phyloP scores from a whole-genome alignment of 2,888 invertebrate species.

The Eupithecia pulchellata region DNA sequence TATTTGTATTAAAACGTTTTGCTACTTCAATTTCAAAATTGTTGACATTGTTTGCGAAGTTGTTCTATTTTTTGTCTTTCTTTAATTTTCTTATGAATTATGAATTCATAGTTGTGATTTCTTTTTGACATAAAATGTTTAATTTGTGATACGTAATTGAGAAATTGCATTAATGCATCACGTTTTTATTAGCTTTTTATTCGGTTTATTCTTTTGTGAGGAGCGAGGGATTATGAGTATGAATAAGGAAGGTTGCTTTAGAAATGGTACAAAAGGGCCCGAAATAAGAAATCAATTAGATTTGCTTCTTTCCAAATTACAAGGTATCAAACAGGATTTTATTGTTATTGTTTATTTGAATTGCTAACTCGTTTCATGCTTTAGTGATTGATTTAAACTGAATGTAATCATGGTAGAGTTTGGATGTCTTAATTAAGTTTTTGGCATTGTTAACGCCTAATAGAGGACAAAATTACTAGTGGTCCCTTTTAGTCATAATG shows the following conservation, averaged over 20 bases:
- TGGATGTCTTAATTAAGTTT: slow-evolving; percentile 74
- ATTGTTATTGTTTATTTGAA: slow-evolving; percentile 58
- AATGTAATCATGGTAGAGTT: slow-evolving; percentile 63
- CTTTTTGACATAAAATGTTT: slow-evolving; percentile 84
- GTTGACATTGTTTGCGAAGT: slow-evolving; percentile 66
- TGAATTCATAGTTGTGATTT: slow-evolving; percentile 86
- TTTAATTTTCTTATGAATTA: slow-evolving; percentile 80
- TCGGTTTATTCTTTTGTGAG: slow-evolving; percentile 63
- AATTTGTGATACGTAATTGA: slow-evolving; percentile 82
- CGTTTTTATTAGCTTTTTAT: slow-evolving; percentile 72
- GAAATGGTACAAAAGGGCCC: slow-evolving; percentile 57
- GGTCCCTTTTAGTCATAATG: slow-evolving; percentile 76
- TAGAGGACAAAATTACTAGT: slow-evolving; percentile 68
- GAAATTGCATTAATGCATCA: slow-evolving; percentile 82
- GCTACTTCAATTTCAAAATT: slow-evolving; percentile 62
- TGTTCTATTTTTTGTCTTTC: slow-evolving; percentile 78
- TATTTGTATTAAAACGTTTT: slow-evolving; percentile 64
- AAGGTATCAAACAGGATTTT: slow-evolving; percentile 73
- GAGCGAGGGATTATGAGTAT: slow-evolving; percentile 62
- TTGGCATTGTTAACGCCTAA: slow-evolving; percentile 75
- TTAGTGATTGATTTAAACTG: slow-evolving; percentile 51
- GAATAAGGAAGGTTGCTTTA: slow-evolving; percentile 58
- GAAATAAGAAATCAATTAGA: slow-evolving; percentile 62
- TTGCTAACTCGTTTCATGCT: slow-evolving; percentile 50
- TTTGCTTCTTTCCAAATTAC: slow-evolving; percentile 67